These are phyloP conservation scores for Cheilosia impressa DNA, from an alignment of 2,888 invertebrate genomes.

Conservation along the genomic window DNA sequence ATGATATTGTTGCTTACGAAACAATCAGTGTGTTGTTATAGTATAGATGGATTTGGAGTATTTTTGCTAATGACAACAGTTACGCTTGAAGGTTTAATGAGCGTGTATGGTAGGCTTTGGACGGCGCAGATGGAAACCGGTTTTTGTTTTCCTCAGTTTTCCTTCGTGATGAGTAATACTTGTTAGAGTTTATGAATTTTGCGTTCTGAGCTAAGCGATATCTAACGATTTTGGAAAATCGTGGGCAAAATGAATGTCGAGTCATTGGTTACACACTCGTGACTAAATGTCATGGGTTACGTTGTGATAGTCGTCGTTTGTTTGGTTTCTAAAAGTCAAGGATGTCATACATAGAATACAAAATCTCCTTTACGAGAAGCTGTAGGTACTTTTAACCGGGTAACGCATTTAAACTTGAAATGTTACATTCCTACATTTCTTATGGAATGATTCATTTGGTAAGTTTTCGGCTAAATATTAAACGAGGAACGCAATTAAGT, in stretches of 20 bases:
- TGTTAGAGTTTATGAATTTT: too few species aligned
- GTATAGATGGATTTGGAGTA: neutral
- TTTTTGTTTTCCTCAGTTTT: neutral
- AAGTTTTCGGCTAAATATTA: too few species aligned
- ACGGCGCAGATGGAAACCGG: slow-evolving; percentile 10
- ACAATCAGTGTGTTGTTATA: slow-evolving; percentile 10
- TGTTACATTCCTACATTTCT: too few species aligned
- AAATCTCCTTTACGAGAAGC: too few species aligned
- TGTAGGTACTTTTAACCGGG: too few species aligned
- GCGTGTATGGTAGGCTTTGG: neutral
- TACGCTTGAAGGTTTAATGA: slow-evolving; percentile 5
- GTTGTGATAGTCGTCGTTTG: too few species aligned
- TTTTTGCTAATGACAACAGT: slow-evolving; percentile 23
- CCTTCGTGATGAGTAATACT: neutral
- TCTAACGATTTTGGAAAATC: neutral
- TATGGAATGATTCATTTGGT: too few species aligned
- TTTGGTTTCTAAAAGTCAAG: too few species aligned
- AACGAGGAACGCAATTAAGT: too few species aligned
- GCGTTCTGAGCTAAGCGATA: neutral
- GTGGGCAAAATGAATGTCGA: too few species aligned
- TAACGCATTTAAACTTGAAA: too few species aligned
- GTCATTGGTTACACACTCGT: neutral
- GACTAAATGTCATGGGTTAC: neutral
- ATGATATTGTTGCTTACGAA: slow-evolving; percentile 11
- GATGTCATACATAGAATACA: too few species aligned